Evolutionary conservation across 2,888 invertebrate species (phyloP).

Genomic region (Uloborus plumipes): DNA sequence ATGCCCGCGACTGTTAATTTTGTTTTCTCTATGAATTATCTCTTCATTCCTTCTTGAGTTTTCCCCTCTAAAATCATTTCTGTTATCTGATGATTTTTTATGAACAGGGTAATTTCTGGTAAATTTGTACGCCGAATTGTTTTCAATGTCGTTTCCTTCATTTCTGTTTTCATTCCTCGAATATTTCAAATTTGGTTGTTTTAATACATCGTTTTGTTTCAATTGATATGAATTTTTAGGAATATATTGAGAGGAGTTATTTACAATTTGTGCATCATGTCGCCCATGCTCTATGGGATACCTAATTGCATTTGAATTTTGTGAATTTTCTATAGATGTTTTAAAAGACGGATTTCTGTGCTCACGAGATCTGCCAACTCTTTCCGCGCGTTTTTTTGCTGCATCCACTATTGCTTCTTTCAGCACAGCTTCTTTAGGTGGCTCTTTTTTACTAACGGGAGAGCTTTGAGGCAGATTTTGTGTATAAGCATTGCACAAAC

Average conservation of each 20-base stretch:
- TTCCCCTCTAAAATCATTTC: constrained; percentile 19
- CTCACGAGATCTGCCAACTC: constrained; percentile 31
- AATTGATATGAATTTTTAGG: background rate
- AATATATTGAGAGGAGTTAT: background rate
- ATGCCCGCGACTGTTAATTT: constrained; percentile 9
- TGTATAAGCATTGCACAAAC: constrained; percentile 22
- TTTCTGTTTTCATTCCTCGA: background rate
- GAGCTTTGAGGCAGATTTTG: background rate
- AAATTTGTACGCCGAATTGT: constrained; percentile 13
- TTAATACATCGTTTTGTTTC: constrained; percentile 8
- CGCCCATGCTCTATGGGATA: background rate
- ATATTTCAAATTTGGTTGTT: constrained; percentile 6
- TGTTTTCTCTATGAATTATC: constrained; percentile 2
- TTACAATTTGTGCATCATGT: background rate
- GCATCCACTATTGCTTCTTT: constrained; percentile 49
- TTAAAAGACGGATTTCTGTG: constrained; percentile 38
- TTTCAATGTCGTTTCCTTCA: constrained; percentile 9
- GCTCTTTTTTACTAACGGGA: background rate
- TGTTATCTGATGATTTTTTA: constrained; percentile 13
- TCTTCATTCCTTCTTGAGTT: constrained; percentile 8
- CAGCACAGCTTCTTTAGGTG: constrained; percentile 7
- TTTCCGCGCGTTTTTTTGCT: constrained; percentile 35
- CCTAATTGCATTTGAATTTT: too few relatives aligned
- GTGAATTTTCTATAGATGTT: constrained; percentile 26
- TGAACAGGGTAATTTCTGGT: constrained; percentile 9